Base-by-base conservation (phyloP, 2,113 vertebrate genomes). In the Larimichthys crocea region DNA sequence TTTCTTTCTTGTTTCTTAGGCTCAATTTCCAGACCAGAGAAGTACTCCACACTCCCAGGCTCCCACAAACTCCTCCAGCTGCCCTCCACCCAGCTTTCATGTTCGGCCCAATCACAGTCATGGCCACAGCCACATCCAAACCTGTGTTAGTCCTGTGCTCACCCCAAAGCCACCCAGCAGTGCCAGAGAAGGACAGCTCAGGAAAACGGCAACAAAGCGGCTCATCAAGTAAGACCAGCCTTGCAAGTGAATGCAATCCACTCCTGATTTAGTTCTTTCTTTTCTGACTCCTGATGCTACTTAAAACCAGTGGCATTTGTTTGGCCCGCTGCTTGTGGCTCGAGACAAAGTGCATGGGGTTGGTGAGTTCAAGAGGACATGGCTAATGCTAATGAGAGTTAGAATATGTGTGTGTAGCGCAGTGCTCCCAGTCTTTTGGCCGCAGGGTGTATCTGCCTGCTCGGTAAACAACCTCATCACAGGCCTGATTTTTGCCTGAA, bases 151-250 rank as follows among this genome's bases (percentile, higher is more conserved):
- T 71, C 91, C 94, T 56, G 86, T 80, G 59, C 91, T 97, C 65
- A 60, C 95, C 84, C 96, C 98, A 48, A 98, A 96, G 81, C 97
- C 97, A 42, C 97, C 95, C 75, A 80, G 93, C 92, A 94, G 74
- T 83, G 89, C 94, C 86, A 95, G 94, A 76, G 96, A 96, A 73
- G 80, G 92, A 79, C 82, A 82, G 40, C 85, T 93, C 90, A 94
- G 95, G 92, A 98, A 96, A 90, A 89, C 93, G 20, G 50, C 94
- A 89, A 85, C 94, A 22, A 96, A 97, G 84, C 96, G 94, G 76
- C 90, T 94, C 80, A 92, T 94, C 93, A 97, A 95, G 98, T 98
- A 97, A 97, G 96, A 75, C 10, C n/a, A 56, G 52, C 52, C 9
- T 76, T 42, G 14, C 26, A 31, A 42, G 14, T 49, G 20, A 46